Conservation (phyloP, 2,113 vertebrate genomes). For the Burhinus oedicnemus region DNA sequence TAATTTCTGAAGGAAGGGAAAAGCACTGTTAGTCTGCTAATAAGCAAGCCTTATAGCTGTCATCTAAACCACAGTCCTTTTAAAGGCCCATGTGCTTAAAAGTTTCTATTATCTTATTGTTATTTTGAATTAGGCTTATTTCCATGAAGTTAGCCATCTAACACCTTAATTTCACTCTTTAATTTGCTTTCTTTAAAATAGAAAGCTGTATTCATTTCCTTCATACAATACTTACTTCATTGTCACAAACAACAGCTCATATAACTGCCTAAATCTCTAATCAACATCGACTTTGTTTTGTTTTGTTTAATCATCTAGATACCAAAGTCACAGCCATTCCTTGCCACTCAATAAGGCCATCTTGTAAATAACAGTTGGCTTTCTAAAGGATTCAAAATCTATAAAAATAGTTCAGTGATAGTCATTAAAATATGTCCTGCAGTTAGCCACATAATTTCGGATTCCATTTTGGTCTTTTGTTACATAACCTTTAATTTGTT, state of each 20-base stretch:
- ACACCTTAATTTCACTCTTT: background rate
- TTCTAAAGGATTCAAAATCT: background rate
- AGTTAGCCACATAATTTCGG: background rate
- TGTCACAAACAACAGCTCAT: background rate
- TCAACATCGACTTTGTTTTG: background rate
- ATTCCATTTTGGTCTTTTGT: background rate
- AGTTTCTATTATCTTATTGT: background rate
- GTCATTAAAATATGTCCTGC: conserved; percentile 29
- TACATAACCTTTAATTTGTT: background rate
- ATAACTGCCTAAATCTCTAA: background rate
- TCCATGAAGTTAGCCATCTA: background rate
- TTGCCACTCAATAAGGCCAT: background rate
- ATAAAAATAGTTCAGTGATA: conserved; percentile 21
- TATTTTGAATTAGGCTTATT: background rate
- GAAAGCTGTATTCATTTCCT: background rate
- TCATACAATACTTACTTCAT: background rate
- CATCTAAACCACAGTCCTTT: background rate
- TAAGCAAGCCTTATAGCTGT: background rate
- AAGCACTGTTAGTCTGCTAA: background rate
- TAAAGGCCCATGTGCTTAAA: background rate
- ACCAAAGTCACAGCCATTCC: background rate
- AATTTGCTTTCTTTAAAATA: background rate
- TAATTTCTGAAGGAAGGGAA: background rate
- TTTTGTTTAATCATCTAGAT: conserved; percentile 27
- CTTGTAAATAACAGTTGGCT: conserved; percentile 5